Evolutionary conservation across 2,888 invertebrate genomes (phyloP).

Genomic region (Philaethria dido): DNA sequence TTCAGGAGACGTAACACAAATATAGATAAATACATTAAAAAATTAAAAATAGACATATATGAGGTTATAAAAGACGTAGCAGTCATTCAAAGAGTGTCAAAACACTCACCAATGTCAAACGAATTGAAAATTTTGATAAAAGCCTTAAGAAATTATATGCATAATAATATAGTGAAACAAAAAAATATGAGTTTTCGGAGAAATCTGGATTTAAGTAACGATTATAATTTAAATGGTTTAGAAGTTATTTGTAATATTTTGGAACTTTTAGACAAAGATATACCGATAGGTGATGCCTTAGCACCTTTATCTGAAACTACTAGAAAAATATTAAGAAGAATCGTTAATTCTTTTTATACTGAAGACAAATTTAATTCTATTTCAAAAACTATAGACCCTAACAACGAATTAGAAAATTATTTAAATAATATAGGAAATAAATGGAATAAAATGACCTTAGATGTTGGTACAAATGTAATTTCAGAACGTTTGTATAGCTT

Average conservation of each 20-base stretch:
- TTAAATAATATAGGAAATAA: constrained; percentile 55
- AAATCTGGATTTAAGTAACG: constrained; percentile 21
- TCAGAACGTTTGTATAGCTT: constrained; percentile 54
- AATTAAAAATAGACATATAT: constrained; percentile 63
- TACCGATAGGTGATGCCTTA: constrained; percentile 50
- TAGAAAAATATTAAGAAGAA: constrained; percentile 55
- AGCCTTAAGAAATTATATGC: constrained; percentile 59
- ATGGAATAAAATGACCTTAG: constrained; percentile 53
- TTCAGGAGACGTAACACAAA: constrained; percentile 47
- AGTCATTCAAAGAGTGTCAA: constrained; percentile 52
- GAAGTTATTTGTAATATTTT: constrained; percentile 54
- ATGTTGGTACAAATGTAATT: constrained; percentile 48
- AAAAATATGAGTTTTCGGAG: constrained; percentile 26
- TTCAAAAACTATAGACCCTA: constrained; percentile 48
- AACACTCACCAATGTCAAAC: constrained; percentile 48
- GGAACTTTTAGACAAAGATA: constrained; percentile 53
- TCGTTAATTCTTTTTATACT: constrained; percentile 53
- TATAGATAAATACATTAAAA: constrained; percentile 53
- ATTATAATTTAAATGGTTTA: constrained; percentile 35
- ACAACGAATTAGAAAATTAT: constrained; percentile 53
- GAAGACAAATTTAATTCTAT: constrained; percentile 49
- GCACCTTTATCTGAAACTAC: constrained; percentile 50
- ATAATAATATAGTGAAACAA: constrained; percentile 46
- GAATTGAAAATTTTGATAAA: constrained; percentile 55
- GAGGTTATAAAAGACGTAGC: constrained; percentile 60